A percentile compares a stretch with the other conserved stretches of the same genome.
Evolutionary conservation across 2,797 vertebrate genomes (phyloP).

Genomic region (Silurus aristotelis): DNA sequence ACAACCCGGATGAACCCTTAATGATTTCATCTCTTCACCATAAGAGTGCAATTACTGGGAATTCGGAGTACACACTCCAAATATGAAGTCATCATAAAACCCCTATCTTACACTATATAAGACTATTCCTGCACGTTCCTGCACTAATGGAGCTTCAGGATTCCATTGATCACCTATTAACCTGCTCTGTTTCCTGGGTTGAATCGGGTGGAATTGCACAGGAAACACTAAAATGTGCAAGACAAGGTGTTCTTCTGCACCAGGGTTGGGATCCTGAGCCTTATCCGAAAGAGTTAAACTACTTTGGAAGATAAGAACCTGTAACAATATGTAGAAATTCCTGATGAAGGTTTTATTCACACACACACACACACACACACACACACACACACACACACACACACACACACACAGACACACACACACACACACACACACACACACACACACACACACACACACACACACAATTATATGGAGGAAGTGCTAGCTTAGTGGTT

Average conservation of each 20-base stretch:
- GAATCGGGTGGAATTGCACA: background rate
- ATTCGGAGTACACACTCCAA: background rate
- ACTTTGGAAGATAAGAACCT: background rate
- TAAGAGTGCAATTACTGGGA: background rate
- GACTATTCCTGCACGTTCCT: background rate
- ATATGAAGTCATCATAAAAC: background rate
- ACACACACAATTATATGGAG: too few species aligned
- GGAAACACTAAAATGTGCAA: background rate
- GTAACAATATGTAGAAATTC: background rate
- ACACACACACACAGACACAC: too few species aligned
- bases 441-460: too few species aligned
- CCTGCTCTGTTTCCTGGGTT: background rate
- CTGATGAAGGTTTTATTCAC: background rate
- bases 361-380: background rate
- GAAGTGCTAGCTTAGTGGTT: too few species aligned
- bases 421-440: background rate
- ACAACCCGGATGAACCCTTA: background rate
- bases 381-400: background rate
- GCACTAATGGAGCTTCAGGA: background rate
- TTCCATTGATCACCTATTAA: background rate
- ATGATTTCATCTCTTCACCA: background rate
- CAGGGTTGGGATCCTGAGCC: background rate
- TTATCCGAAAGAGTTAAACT: background rate
- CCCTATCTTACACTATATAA: background rate
- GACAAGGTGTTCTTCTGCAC: background rate